Evolutionary conservation across 2,797 vertebrate species (phyloP), one percentile per base, ranked within the genome.

Genomic region (Phyllotis vaccarum): DNA sequence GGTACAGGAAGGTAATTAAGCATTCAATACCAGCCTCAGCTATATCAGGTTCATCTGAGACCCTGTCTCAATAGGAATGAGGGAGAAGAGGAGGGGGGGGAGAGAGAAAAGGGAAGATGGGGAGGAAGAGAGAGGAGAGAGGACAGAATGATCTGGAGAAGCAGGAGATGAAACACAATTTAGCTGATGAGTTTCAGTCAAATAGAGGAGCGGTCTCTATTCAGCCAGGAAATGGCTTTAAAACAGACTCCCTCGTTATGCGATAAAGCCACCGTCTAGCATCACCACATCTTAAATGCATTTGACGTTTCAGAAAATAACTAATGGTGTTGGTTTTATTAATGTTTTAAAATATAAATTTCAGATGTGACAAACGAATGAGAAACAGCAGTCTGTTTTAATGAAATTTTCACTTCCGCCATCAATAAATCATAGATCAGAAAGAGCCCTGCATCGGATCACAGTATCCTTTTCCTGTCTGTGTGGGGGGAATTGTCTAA

Each of bases 341-440:
- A 98, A 98, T 98, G 98, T 98, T 97, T 98, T 98, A 98, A 98
- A 98, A 98, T 98, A 98, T 97, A 98, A 98, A 98, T 98, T 98
- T 96, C 98, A 99, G 98, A 98, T 97, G 98, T 98, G 98, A 98
- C 98, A 98, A 98, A 98, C 97, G 98, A 98, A 96, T 82, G 97
- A 97, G 98, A 98, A 98, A 97, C 86, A 97, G 98, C 98, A 97
- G 98, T 98, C 98, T 98, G 97, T 98, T 98, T 98, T 98, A 98
- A 98, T 98, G 98, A 98, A 98, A 98, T 98, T 98, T 98, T 98
- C 98, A 98, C 97, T 86, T 86, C 85, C 86, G 74, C 97, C 97
- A 98, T 98, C 97, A 98, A 98, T 98, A 98, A 98, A 98, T 98
- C 98, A 98, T 97, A 98, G 97, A 98, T 98, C 98, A 97, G 98